phyloP scores from a whole-genome alignment of 2,113 vertebrate species.

The Silurus glanis region DNA sequence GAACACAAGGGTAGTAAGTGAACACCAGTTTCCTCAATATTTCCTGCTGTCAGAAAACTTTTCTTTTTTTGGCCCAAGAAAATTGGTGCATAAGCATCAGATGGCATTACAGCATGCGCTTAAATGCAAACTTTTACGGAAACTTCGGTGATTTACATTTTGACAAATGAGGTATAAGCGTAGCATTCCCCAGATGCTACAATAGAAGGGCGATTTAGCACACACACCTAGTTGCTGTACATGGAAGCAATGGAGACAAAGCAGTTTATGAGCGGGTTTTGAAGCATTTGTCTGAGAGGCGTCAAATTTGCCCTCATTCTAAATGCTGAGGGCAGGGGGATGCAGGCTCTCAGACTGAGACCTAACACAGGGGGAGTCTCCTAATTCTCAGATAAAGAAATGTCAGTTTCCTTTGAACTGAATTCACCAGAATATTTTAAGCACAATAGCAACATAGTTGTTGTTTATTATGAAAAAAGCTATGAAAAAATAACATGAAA shows the following conservation, averaged over 20 bases:
- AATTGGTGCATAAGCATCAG: conserved; percentile 31
- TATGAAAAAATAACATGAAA: background rate
- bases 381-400: conserved; percentile 25
- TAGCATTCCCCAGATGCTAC: conserved; percentile 58
- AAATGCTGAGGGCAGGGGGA: conserved; percentile 17
- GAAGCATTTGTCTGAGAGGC: conserved; percentile 33
- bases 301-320: conserved; percentile 37
- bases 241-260: conserved; percentile 20
- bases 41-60: conserved; percentile 39
- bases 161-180: conserved; percentile 45
- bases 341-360: conserved; percentile 13
- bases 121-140: conserved; percentile 52
- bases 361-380: background rate
- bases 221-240: conserved; percentile 3
- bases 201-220: conserved; percentile 50
- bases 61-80: conserved; percentile 30
- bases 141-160: conserved; percentile 52
- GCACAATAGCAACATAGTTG: background rate
- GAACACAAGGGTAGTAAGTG: conserved; percentile 57
- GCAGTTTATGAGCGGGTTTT: conserved; percentile 29
- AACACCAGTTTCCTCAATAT: conserved; percentile 54
- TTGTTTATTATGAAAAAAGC: background rate
- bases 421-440: background rate
- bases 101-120: conserved; percentile 41
- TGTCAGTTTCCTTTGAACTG: background rate